phyloP scores from a whole-genome alignment of 1,140 invertebrate genomes.

The Parapsyche elsis region DNA sequence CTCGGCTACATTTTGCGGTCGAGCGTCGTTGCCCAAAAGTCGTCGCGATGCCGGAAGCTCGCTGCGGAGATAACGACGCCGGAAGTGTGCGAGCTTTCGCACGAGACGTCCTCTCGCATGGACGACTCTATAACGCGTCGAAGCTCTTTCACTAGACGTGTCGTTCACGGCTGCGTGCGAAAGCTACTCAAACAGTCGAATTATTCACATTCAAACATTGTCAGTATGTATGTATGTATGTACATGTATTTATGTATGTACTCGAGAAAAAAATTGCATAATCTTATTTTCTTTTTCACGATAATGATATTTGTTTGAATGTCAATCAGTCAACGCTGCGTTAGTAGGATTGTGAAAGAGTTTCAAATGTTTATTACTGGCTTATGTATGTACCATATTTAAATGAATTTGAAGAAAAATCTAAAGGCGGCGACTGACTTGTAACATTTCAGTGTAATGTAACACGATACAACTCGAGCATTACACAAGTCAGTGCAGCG shows the following conservation, averaged over 20 bases:
- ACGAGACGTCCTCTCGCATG: background rate
- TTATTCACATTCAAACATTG: no score
- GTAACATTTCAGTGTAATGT: no score
- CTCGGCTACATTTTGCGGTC: background rate
- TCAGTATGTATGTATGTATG: no score
- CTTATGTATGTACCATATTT: background rate
- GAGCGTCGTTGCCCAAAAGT: background rate
- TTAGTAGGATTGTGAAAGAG: background rate
- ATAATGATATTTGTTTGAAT: background rate
- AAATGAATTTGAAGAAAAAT: conserved; percentile 8
- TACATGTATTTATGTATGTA: no score
- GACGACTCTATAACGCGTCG: background rate
- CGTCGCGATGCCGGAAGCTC: conserved; percentile 8
- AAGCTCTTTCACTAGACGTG: no score
- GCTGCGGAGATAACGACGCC: background rate
- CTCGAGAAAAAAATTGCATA: no score
- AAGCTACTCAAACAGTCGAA: no score
- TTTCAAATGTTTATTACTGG: conserved; percentile 17
- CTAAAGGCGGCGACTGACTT: no score
- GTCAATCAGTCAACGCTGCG: background rate
- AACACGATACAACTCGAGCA: no score
- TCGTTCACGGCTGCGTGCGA: no score
- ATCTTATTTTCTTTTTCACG: no score
- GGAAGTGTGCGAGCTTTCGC: background rate
- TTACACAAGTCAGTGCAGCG: no score